Percentiles rank a stretch among this genome's conserved stretches.
Evolutionary conservation across 1,140 invertebrate genomes (phyloP).

Genomic region (Caenorhabditis briggsae): DNA sequence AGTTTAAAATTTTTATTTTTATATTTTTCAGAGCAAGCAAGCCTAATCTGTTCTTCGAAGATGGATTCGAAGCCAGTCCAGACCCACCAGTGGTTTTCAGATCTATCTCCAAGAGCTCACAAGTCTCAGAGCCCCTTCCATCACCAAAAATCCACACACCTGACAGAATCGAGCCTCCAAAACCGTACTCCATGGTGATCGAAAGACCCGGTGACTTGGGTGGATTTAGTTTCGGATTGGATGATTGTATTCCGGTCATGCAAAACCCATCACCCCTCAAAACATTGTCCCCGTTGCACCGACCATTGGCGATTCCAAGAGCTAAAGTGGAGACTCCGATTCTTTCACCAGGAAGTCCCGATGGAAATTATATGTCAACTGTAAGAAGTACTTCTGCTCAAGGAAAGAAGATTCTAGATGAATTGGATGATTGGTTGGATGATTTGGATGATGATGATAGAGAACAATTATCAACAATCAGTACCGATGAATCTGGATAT

Average conservation of each 20-base stretch:
- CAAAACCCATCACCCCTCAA: not conserved
- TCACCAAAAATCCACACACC: slow-evolving; percentile 13
- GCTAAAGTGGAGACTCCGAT: slow-evolving; percentile 12
- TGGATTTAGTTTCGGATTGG: not conserved
- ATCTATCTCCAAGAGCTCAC: not conserved
- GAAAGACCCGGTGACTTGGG: slow-evolving; percentile 6
- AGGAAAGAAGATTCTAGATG: slow-evolving; percentile 41
- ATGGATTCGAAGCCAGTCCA: not conserved
- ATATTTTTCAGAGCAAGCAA: too few species aligned
- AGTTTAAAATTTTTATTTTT: too few species aligned
- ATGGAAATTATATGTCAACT: slow-evolving; percentile 27
- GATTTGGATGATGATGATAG: slow-evolving; percentile 40
- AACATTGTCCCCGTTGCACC: slow-evolving; percentile 17
- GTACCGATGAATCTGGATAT: slow-evolving; percentile 30
- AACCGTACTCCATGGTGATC: slow-evolving; percentile 30
- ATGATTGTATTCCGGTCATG: slow-evolving; percentile 22
- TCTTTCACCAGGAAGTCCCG: not conserved
- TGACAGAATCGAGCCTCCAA: not conserved
- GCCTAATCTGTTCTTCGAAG: too few species aligned
- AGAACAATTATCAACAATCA: slow-evolving; percentile 38
- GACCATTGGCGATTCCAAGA: not conserved
- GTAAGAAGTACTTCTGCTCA: slow-evolving; percentile 28
- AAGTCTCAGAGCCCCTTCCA: not conserved
- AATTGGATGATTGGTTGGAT: slow-evolving; percentile 47
- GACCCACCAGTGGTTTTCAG: not conserved